A percentile compares a stretch with the other conserved stretches of the same genome.
Conservation (phyloP, 2,888 invertebrate genomes). For the Diaphora mendica region DNA sequence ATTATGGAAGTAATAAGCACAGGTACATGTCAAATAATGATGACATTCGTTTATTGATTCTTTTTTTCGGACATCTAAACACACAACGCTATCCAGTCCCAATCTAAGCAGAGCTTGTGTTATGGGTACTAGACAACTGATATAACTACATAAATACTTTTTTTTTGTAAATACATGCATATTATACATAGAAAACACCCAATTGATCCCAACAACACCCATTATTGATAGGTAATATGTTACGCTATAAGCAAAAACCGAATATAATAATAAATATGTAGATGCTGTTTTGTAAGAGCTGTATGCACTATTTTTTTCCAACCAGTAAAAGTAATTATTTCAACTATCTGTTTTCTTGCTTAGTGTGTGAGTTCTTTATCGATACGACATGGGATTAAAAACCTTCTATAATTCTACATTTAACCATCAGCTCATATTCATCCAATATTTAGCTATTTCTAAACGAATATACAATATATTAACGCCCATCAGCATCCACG, state of each 20-base stretch:
- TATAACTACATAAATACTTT: too few species aligned
- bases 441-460: not conserved
- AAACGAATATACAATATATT: constrained; percentile 16
- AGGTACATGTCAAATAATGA: not conserved
- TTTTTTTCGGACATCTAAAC: too few species aligned
- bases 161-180: too few species aligned
- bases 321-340: not conserved
- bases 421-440: not conserved
- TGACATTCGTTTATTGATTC: not conserved
- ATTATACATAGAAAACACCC: too few species aligned
- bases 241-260: not conserved
- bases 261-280: not conserved
- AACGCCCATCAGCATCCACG: constrained; percentile 40
- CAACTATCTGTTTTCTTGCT: not conserved
- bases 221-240: not conserved
- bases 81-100: too few species aligned
- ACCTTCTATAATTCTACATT: too few species aligned
- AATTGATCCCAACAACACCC: too few species aligned
- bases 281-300: not conserved
- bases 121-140: too few species aligned
- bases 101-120: too few species aligned
- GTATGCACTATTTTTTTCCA: not conserved
- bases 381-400: too few species aligned
- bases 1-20: not conserved
- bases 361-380: not conserved